phyloP scores from a whole-genome alignment of 2,113 vertebrate species.

The Vulpes ferrilata region DNA sequence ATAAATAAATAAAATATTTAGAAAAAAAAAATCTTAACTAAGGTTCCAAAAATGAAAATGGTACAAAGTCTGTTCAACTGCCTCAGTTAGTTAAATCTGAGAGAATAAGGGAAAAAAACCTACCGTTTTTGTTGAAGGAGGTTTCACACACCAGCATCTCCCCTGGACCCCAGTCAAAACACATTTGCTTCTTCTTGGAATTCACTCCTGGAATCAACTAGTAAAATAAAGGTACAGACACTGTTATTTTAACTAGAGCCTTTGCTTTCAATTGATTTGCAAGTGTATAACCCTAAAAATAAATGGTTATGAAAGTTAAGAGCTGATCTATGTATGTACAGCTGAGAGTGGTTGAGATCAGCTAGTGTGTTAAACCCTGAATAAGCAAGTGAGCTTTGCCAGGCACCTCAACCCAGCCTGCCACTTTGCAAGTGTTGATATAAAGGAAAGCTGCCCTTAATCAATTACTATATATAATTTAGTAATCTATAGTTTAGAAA shows the following conservation, averaged over 20 bases:
- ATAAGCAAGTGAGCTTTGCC: background rate
- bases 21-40: background rate
- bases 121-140: slow-evolving; percentile 89
- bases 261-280: background rate
- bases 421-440: background rate
- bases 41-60: slow-evolving; percentile 43
- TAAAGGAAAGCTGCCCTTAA: background rate
- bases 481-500: background rate
- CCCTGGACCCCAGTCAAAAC: slow-evolving; percentile 96
- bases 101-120: background rate
- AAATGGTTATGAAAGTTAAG: background rate
- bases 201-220: slow-evolving; percentile 92
- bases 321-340: background rate
- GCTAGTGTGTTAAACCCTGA: too few species aligned
- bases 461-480: background rate
- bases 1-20: too few species aligned
- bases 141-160: slow-evolving; percentile 96
- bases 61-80: slow-evolving; percentile 13
- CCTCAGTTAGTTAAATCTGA: background rate
- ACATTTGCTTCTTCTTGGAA: slow-evolving; percentile 90
- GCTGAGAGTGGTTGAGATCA: background rate
- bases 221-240: background rate
- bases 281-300: background rate
- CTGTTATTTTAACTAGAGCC: slow-evolving; percentile 7
- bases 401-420: background rate